These are phyloP conservation scores for Clepsis dumicolana DNA, from an alignment of 2,888 invertebrate species.

Conservation along the genomic window DNA sequence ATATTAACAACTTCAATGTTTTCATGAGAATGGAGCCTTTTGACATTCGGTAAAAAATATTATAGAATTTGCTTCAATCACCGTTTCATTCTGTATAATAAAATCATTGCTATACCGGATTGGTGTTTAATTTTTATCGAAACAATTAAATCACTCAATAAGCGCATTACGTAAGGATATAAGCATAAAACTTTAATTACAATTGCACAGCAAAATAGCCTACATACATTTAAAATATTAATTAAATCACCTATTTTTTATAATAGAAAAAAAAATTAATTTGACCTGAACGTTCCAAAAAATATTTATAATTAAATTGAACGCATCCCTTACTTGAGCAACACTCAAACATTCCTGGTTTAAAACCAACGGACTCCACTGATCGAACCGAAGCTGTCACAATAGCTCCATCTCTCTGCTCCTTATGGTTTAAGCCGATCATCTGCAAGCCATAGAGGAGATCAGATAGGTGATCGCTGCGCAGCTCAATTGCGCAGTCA, in stretches of 20 bases:
- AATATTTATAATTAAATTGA: not conserved
- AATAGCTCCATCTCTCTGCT: slow-evolving; percentile 28
- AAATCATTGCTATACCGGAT: not conserved
- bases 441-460: slow-evolving; percentile 79
- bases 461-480: slow-evolving; percentile 77
- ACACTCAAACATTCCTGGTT: not conserved
- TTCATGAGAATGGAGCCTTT: slow-evolving; percentile 26
- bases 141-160: not conserved
- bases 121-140: not conserved
- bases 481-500: slow-evolving; percentile 81
- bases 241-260: too few species aligned
- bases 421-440: slow-evolving; percentile 64
- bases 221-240: too few species aligned
- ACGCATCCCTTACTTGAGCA: not conserved
- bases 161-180: too few species aligned
- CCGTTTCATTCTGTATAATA: not conserved
- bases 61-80: not conserved
- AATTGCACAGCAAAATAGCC: too few species aligned
- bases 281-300: not conserved
- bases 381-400: slow-evolving; percentile 15
- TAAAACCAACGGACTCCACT: slow-evolving; percentile 2
- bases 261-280: not conserved
- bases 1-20: slow-evolving; percentile 38
- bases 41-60: slow-evolving; percentile 7
- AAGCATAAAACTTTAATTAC: too few species aligned